Base-by-base conservation (phyloP, 2,113 vertebrate genomes). In the Cynoglossus semilaevis region DNA sequence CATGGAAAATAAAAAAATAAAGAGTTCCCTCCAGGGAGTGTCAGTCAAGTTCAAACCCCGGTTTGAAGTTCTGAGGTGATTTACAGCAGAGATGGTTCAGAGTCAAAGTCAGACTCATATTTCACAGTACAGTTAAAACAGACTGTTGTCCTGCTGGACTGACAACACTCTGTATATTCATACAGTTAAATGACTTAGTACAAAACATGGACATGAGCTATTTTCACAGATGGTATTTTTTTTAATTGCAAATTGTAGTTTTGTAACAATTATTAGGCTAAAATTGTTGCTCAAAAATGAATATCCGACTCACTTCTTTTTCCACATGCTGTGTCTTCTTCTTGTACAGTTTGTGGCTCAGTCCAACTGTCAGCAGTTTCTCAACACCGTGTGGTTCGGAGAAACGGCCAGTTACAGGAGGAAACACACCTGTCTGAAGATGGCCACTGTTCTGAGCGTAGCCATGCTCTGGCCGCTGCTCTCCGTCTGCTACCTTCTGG, bases 321-420 rank as follows among this genome's bases (percentile, higher is more conserved):
- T n/a, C n/a, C n/a, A n/a, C n/a, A n/a, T n/a, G n/a, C n/a, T n/a
- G n/a, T n/a, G n/a, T n/a, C n/a, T n/a, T n/a, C n/a, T n/a, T 4
- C 44, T 36, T 44, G 63, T 60, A 53, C 87, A 99, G 97, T 99
- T 99, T 74, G 97, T 99, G 74, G 93, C 97, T 50, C 97, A 99
- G 82, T 98, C 96, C 59, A 99, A 99, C 89, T 99, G 97, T 84
- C 97, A 99, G 80, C 96, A 99, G 90, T 99, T 99, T 78, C 92
- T 99, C 51, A 99, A 99, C 88, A 98, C 96, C 0, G 96, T 99
- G 52, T 99, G 97, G 97, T 99, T 98, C 10, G 97, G 97, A 48
- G 95, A 99, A 86, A 97, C 95, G 88, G 96, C 97, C n/a, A 96
- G 94, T 76, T 99, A 99, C 62, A 91, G 97, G 8, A 93, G 97